Evolutionary conservation across 2,888 invertebrate species (phyloP).

Genomic region (Lasioglossum villosulum): DNA sequence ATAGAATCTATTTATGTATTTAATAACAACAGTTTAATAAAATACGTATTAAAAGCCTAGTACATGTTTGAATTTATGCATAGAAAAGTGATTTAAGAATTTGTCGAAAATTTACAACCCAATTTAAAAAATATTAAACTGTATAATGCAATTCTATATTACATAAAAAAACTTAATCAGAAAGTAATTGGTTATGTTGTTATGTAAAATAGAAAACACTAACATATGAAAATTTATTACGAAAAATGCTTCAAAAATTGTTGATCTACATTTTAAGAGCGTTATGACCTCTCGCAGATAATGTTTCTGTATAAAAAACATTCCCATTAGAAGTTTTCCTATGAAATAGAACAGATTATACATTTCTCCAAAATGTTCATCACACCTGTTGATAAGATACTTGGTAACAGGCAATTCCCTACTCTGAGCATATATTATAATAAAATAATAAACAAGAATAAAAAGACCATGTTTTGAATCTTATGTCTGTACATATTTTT

Average conservation of each 20-base stretch:
- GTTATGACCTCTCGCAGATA: background rate
- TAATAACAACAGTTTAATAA: background rate
- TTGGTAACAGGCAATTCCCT: background rate
- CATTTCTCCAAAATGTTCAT: background rate
- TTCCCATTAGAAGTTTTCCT: background rate
- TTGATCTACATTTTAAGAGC: background rate
- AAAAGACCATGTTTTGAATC: slow-evolving; percentile 13
- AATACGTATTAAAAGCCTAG: background rate
- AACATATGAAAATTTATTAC: background rate
- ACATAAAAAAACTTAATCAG: background rate
- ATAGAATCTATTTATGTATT: background rate
- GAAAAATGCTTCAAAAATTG: background rate
- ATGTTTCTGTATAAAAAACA: background rate
- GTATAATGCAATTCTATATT: background rate
- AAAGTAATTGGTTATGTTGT: background rate
- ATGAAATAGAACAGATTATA: background rate
- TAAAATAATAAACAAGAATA: background rate
- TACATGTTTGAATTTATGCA: background rate
- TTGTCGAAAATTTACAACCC: background rate
- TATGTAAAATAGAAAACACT: background rate
- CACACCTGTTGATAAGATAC: too few relatives aligned
- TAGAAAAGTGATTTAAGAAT: background rate
- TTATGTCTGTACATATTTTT: slow-evolving; percentile 45
- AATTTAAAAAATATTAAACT: background rate
- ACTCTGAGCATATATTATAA: background rate